phyloP scores from a whole-genome alignment of 2,888 invertebrate genomes.

The Troides oblongomaculatus region DNA sequence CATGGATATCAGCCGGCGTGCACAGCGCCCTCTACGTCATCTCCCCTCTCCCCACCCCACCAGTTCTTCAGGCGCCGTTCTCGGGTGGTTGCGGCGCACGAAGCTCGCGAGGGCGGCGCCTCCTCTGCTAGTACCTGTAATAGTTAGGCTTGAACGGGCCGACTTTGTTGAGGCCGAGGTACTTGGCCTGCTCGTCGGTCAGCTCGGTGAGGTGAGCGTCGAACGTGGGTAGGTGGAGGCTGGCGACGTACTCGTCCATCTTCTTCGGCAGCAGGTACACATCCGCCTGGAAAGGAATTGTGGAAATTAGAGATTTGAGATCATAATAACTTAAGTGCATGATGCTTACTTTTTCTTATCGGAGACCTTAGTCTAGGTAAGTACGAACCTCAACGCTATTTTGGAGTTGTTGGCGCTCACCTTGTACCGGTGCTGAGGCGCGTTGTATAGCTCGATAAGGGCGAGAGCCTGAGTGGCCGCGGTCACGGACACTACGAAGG shows the following conservation, averaged over 20 bases:
- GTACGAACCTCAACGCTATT: too few relatives aligned
- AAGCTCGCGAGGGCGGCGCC: constrained; percentile 12
- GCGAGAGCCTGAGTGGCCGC: constrained; percentile 98
- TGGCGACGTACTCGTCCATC: constrained; percentile 99
- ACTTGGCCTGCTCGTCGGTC: constrained; percentile 97
- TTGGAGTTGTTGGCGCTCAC: constrained; percentile 44
- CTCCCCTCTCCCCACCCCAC: background rate
- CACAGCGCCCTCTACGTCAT: too few relatives aligned
- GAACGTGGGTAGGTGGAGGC: constrained; percentile 96
- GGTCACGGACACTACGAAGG: constrained; percentile 98
- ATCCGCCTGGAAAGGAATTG: constrained; percentile 81
- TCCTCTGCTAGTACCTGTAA: constrained; percentile 86
- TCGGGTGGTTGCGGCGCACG: background rate
- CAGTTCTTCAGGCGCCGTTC: background rate
- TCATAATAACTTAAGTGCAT: too few relatives aligned
- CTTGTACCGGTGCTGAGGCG: constrained; percentile 96
- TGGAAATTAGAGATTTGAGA: too few relatives aligned
- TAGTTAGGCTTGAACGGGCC: constrained; percentile 99
- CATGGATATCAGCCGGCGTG: too few relatives aligned
- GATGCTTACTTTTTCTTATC: too few relatives aligned
- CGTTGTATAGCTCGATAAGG: constrained; percentile 97
- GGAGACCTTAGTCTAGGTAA: too few relatives aligned
- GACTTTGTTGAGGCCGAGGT: constrained; percentile 97
- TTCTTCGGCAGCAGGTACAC: constrained; percentile 99
- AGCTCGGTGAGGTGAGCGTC: constrained; percentile 98